phyloP scores from a whole-genome alignment of 2,113 vertebrate genomes.

The Catharus fuscescens region DNA sequence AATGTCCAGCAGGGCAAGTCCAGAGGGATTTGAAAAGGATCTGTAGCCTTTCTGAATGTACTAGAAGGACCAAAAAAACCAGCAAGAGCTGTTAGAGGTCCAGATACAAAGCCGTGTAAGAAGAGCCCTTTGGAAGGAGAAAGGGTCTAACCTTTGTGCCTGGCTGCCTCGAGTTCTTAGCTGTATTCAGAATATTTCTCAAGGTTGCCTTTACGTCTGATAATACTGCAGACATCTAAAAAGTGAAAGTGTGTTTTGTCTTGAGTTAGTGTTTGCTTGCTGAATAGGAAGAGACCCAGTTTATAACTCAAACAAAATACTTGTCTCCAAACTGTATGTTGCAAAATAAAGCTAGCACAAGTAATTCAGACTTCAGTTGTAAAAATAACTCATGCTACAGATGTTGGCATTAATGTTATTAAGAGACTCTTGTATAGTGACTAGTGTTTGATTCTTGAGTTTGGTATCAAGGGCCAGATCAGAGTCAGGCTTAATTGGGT shows the following conservation, averaged over 20 bases:
- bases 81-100: neutral
- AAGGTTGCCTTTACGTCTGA: neutral
- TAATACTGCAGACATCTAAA: neutral
- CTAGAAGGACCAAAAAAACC: neutral
- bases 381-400: neutral
- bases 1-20: neutral
- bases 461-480: neutral
- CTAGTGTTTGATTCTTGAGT: neutral
- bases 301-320: neutral
- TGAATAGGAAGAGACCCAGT: neutral
- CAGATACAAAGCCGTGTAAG: neutral
- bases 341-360: neutral
- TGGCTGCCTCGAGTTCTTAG: neutral
- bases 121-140: neutral
- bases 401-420: neutral
- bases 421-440: neutral
- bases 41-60: neutral
- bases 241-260: neutral
- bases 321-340: neutral
- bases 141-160: neutral
- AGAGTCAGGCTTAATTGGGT: neutral
- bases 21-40: neutral
- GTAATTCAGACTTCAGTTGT: neutral
- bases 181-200: neutral
- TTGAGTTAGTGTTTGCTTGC: neutral